A percentile compares a stretch with the other conserved stretches of the same genome.
phyloP scores from a whole-genome alignment of 1,140 invertebrate genomes.

The Drosophila kanapiae region DNA sequence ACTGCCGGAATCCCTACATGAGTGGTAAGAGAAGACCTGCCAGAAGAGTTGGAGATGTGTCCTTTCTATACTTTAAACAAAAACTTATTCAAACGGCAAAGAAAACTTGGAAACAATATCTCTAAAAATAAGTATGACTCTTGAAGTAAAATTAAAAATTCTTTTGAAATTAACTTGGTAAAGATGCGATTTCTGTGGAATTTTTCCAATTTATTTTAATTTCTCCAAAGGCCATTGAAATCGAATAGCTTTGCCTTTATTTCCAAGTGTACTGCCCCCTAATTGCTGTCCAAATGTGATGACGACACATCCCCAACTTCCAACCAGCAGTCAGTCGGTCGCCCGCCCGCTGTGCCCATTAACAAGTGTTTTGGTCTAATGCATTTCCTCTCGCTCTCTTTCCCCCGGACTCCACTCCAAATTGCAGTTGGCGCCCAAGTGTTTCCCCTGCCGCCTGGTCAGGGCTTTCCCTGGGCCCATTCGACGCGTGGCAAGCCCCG shows the following conservation, averaged over 20 bases:
- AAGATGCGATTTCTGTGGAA: background rate
- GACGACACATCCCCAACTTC: slow-evolving; percentile 21
- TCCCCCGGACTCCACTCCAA: slow-evolving; percentile 11
- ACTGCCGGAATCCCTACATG: slow-evolving; percentile 87
- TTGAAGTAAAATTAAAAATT: background rate
- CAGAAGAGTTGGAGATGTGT: background rate
- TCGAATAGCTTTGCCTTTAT: background rate
- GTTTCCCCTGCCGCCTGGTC: slow-evolving; percentile 88
- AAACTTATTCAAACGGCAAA: background rate
- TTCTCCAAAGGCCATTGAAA: too few relatives aligned
- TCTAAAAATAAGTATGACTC: background rate
- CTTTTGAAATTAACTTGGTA: too few relatives aligned
- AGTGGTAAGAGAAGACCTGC: slow-evolving; percentile 84
- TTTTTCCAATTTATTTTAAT: background rate
- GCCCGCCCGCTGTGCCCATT: slow-evolving; percentile 58
- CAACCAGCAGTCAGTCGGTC: slow-evolving; percentile 5
- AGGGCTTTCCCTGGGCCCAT: slow-evolving; percentile 92
- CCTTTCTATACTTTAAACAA: background rate
- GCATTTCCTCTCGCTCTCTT: slow-evolving; percentile 46
- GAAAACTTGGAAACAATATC: background rate
- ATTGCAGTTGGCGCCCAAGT: slow-evolving; percentile 86
- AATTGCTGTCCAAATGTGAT: slow-evolving; percentile 39
- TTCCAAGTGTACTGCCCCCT: slow-evolving; percentile 25
- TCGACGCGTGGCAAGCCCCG: slow-evolving; percentile 93
- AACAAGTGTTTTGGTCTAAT: slow-evolving; percentile 75